phyloP scores from a whole-genome alignment of 2,797 vertebrate species.

The Chelonia mydas region DNA sequence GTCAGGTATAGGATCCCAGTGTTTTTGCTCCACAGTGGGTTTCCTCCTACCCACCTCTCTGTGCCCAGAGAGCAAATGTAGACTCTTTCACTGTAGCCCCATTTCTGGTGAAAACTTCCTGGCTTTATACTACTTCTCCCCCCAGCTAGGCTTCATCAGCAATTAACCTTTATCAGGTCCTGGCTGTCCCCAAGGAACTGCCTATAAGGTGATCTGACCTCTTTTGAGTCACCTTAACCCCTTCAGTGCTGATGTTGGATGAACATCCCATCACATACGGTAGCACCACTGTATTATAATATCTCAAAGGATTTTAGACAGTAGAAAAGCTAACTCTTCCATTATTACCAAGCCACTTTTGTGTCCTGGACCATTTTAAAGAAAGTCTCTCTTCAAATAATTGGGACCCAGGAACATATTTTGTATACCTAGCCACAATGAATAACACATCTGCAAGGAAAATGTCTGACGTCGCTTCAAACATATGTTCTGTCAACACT shows the following conservation, averaged over 20 bases:
- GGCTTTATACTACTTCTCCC: not conserved
- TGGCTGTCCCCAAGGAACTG: not conserved
- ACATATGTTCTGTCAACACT: not conserved
- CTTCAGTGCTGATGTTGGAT: not conserved
- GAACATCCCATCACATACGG: not conserved
- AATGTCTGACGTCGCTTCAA: not conserved
- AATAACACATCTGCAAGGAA: constrained; percentile 11
- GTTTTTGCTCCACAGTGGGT: not conserved
- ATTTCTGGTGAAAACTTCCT: not conserved
- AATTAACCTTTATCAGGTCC: not conserved
- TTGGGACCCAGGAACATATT: not conserved
- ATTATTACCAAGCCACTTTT: constrained; percentile 29
- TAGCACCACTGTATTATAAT: not conserved
- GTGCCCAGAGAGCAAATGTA: not conserved
- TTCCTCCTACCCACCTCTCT: not conserved
- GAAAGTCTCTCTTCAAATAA: constrained; percentile 48
- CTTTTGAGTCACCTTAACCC: not conserved
- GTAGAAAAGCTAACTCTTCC: constrained; percentile 39
- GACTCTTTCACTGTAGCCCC: not conserved
- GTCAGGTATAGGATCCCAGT: not conserved
- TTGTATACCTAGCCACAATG: constrained; percentile 24
- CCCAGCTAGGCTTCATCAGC: not conserved
- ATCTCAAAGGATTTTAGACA: constrained; percentile 51
- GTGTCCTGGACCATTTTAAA: constrained; percentile 35
- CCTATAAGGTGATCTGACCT: not conserved